Evolutionary conservation across 2,888 invertebrate genomes (phyloP), one percentile per base, ranked within the genome.

Genomic region (Diarsia brunnea): DNA sequence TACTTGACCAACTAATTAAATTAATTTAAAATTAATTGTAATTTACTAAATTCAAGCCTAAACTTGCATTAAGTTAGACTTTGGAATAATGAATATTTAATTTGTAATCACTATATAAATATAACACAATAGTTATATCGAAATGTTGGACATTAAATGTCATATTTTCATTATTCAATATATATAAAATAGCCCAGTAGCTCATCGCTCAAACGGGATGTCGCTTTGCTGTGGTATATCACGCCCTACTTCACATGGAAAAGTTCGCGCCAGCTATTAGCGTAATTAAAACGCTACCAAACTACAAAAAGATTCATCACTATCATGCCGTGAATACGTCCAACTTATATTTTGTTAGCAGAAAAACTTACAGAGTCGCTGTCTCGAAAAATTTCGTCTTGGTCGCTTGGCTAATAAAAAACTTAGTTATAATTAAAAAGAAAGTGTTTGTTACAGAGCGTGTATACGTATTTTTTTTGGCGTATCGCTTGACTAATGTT

Each of bases 261-360:
- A 93, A 94, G 92, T 93, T 93, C 91, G 92, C 92, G 90, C 90
- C 81, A 85, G 95, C 96, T 96, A 95, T 96, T 96, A 96, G 95
- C 95, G 93, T 95, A 95, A 96, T 96, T 96, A 96, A 96, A 96
- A 95, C 94, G 91, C 93, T 91, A 91, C 92, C 88, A 92, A 93
- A 93, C 92, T 94, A 92, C 90, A 93, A 93, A 93, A 94, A 92
- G 92, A 95, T 93, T 92, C 90, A 90, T 93, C 89, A 90, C 91
- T 90, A 89, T 89, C 81, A 86, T 85, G 84, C 78, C 77, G 81
- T 89, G 84, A 85, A 87, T 79, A 89, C 89, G 79, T 87, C 84
- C 84, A 89, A 91, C 87, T 90, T 88, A 87, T 87, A 87, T 88
- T 90, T 87, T 88, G 90, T 87, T 84, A 76, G 74, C 71, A 78